These are phyloP conservation scores for Cynoglossus semilaevis DNA, from an alignment of 2,113 vertebrate species.

Conservation along the genomic window DNA sequence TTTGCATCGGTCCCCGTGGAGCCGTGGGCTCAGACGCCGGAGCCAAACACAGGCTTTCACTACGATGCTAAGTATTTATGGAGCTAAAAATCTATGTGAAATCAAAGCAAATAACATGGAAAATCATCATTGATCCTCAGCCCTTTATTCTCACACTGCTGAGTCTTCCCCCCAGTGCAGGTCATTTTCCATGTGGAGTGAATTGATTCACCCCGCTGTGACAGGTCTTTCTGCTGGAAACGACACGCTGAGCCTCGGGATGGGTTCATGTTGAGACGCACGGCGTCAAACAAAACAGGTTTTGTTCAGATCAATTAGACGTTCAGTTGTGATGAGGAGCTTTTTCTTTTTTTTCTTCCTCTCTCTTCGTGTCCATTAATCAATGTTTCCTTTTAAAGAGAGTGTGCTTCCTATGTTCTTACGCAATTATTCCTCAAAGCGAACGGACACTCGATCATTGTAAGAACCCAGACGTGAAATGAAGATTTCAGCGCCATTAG, in stretches of 20 bases:
- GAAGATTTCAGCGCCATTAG: background rate
- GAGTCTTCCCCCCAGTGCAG: conserved; percentile 29
- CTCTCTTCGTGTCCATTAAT: conserved; percentile 11
- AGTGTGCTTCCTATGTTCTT: background rate
- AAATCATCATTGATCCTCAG: conserved; percentile 38
- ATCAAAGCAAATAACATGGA: conserved; percentile 21
- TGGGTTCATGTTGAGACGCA: conserved; percentile 35
- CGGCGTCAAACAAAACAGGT: conserved; percentile 25
- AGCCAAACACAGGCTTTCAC: conserved; percentile 17
- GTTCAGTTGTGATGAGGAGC: conserved; percentile 21
- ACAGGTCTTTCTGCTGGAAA: conserved; percentile 26
- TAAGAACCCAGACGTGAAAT: background rate
- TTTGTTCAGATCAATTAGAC: conserved; percentile 42
- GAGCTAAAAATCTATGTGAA: conserved; percentile 22
- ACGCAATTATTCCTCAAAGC: conserved; percentile 2
- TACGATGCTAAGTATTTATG: conserved; percentile 26
- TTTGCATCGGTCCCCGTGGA: conserved; percentile 35
- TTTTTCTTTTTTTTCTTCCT: too few relatives aligned
- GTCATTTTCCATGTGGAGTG: conserved; percentile 46
- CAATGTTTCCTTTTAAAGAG: background rate
- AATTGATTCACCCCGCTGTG: conserved; percentile 61
- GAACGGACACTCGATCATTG: background rate
- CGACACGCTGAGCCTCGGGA: conserved; percentile 48
- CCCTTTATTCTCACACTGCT: conserved; percentile 41
- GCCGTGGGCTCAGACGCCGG: conserved; percentile 19